Evolutionary conservation across 2,797 vertebrate genomes (phyloP), one percentile per base, ranked within the genome.

Genomic region (Clamator glandarius): DNA sequence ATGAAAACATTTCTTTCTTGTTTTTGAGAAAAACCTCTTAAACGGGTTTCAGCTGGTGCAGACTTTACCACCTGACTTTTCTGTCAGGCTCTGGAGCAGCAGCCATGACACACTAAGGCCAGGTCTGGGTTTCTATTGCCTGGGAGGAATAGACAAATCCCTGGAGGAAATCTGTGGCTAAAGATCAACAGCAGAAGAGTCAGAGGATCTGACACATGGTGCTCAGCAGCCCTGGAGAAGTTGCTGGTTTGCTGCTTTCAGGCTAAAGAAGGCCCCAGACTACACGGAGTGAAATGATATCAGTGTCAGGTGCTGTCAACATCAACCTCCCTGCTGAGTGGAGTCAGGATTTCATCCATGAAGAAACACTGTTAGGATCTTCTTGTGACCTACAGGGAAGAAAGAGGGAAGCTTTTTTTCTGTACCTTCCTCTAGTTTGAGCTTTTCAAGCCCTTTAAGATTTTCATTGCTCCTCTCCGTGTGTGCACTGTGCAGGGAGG

Each of bases 71-170:
- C 12, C 16, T 31, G 9, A 36, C n/a, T 36, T 81, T 78, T 6
- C 11, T 36, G 6, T 52, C 33, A 62, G 19, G 50, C 29, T 90
- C 8, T 31, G 42, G 15, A 59, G 24, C 24, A 3, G 1, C 2
- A 4, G 5, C 14, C 29, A 18, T 1, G 0, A 33, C 33, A 77
- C 0, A 0, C 6, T 0, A 1, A 41, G 9, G 25, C 11, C 29
- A 26, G 39, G 18, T 64, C 36, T 70, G 23, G 20, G 21, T 26
- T 79, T 87, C 46, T 66, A 39, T 72, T 11, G n/a, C 8, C 17
- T 31, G 9, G 15, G 18, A 87, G 10, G 23, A 66, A 79, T 7
- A 74, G 29, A 50, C 8, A 62, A 62, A 55, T 4, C 14, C 12
- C 59, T 79, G 41, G 29, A 68, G 24, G 26, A 92, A 87, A 84